phyloP scores from a whole-genome alignment of 92 coral and sea anemone genomes.

The Desmophyllum pertusum region DNA sequence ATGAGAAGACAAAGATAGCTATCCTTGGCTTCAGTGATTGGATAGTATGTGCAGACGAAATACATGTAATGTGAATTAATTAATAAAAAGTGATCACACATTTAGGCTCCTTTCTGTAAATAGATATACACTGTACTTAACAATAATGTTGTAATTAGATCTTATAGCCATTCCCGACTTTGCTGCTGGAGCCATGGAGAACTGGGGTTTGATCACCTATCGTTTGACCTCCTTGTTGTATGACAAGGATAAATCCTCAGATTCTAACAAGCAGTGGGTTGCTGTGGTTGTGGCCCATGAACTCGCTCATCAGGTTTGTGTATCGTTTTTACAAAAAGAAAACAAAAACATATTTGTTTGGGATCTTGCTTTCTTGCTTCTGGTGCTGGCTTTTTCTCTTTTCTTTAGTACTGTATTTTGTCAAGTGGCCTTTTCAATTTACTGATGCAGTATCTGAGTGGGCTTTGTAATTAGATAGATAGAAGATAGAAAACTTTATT shows the following conservation, averaged over 20 bases:
- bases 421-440: too few relatives aligned
- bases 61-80: too few relatives aligned
- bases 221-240: slow-evolving; percentile 92
- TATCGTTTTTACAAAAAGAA: background rate
- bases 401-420: background rate
- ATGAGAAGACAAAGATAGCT: too few relatives aligned
- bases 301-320: slow-evolving; percentile 97
- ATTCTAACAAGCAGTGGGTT: slow-evolving; percentile 89
- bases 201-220: slow-evolving; percentile 99
- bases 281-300: slow-evolving; percentile 96
- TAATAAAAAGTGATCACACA: too few relatives aligned
- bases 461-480: too few relatives aligned
- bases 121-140: background rate
- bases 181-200: slow-evolving; percentile 99
- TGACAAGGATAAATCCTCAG: slow-evolving; percentile 77
- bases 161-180: slow-evolving; percentile 99
- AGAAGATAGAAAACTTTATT: too few relatives aligned
- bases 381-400: slow-evolving; percentile 27
- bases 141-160: slow-evolving; percentile 52
- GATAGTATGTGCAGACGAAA: too few relatives aligned
- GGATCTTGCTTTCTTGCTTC: slow-evolving; percentile 1
- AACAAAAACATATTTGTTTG: background rate
- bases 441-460: background rate
- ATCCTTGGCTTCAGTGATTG: too few relatives aligned
- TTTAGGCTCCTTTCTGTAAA: too few relatives aligned